These are phyloP conservation scores for Eupithecia pulchellata DNA, from an alignment of 2,888 invertebrate species.

Conservation along the genomic window DNA sequence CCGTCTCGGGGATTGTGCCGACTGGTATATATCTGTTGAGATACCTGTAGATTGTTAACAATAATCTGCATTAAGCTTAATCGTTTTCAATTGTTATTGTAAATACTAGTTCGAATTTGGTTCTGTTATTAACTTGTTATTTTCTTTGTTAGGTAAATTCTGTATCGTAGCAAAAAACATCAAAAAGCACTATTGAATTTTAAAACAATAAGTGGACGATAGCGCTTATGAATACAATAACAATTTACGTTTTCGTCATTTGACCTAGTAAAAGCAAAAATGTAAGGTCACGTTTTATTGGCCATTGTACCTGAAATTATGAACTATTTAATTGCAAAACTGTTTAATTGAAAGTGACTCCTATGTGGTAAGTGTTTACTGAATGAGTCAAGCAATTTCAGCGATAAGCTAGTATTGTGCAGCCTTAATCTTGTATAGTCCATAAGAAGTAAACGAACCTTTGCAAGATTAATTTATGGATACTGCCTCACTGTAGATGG, in stretches of 20 bases:
- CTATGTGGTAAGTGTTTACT: conserved; percentile 37
- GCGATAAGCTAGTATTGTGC: conserved; percentile 61
- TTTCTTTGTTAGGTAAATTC: neutral
- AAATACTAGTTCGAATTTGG: no score
- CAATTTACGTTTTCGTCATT: conserved; percentile 14
- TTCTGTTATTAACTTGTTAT: no score
- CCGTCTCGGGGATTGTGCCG: no score
- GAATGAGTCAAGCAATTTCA: conserved; percentile 53
- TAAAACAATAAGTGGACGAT: neutral
- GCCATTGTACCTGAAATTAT: conserved; percentile 14
- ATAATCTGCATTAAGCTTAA: no score
- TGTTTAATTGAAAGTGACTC: conserved; percentile 40
- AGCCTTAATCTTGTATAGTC: conserved; percentile 26
- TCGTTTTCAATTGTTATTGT: no score
- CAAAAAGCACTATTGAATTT: neutral
- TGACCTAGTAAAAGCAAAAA: conserved; percentile 14
- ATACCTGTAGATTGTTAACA: no score
- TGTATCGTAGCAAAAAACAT: neutral
- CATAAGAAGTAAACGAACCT: conserved; percentile 21
- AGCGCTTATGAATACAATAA: neutral
- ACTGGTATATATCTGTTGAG: no score
- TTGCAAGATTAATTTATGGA: conserved; percentile 10
- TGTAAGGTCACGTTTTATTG: conserved; percentile 3
- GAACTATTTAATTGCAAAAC: conserved; percentile 39
- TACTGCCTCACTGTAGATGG: neutral